Evolutionary conservation across 2,113 vertebrate genomes (phyloP).

Genomic region (Tachycineta bicolor): DNA sequence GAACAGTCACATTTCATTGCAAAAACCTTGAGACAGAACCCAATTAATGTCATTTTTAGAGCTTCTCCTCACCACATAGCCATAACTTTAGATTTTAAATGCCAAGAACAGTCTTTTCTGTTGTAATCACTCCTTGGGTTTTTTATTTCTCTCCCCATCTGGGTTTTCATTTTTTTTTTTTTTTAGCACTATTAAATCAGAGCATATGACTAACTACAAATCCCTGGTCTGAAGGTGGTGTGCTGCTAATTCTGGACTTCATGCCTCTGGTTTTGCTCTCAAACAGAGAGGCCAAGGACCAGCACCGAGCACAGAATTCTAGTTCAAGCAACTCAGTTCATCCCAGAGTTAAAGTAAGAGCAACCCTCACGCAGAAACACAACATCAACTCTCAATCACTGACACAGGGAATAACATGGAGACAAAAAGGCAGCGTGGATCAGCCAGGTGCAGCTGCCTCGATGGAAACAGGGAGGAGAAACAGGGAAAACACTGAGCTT

Average conservation of each 20-base stretch:
- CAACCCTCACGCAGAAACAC: conserved; percentile 7
- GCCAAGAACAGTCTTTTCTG: background rate
- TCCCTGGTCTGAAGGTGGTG: background rate
- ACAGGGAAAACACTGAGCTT: conserved; percentile 12
- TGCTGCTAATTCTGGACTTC: background rate
- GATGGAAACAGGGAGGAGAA: conserved; percentile 18
- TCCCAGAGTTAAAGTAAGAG: background rate
- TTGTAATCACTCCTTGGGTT: background rate
- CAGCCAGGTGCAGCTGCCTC: conserved; percentile 13
- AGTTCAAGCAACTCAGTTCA: background rate
- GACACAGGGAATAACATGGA: conserved; percentile 32
- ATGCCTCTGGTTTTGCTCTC: background rate
- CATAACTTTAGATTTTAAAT: background rate
- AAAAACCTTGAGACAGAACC: background rate
- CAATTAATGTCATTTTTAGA: background rate
- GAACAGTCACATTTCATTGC: background rate
- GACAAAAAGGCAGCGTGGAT: conserved; percentile 18
- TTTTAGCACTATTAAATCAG: background rate
- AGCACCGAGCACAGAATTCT: background rate
- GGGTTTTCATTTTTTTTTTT: background rate
- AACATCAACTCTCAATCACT: conserved; percentile 22
- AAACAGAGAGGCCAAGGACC: background rate
- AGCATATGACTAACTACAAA: background rate
- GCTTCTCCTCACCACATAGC: background rate
- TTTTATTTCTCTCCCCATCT: background rate